These are phyloP conservation scores for Troides oblongomaculatus DNA, from an alignment of 2,888 invertebrate genomes.

Conservation along the genomic window DNA sequence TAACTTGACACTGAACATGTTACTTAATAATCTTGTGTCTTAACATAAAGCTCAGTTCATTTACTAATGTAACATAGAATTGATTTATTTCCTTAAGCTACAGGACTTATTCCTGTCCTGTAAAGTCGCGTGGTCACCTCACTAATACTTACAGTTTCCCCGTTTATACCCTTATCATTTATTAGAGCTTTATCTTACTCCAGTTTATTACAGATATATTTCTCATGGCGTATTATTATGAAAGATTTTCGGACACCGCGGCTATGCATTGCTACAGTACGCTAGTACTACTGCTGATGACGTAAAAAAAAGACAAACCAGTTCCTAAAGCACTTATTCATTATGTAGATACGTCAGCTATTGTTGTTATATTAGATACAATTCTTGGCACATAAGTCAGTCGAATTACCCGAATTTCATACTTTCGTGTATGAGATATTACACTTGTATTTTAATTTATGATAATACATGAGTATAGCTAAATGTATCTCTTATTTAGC, in stretches of 20 bases:
- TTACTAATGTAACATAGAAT: background rate
- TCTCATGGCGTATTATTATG: constrained; percentile 56
- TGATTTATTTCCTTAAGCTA: background rate
- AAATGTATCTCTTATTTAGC: no score
- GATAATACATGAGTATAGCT: background rate
- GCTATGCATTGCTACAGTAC: constrained; percentile 37
- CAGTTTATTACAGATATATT: constrained; percentile 50
- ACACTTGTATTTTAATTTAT: background rate
- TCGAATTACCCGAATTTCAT: background rate
- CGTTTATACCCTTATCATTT: constrained; percentile 58
- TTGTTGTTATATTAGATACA: constrained; percentile 4
- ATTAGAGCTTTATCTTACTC: constrained; percentile 46
- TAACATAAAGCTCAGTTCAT: background rate
- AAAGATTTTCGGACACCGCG: constrained; percentile 41
- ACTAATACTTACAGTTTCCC: constrained; percentile 42
- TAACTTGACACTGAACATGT: no score
- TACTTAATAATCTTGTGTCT: no score
- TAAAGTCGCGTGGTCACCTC: constrained; percentile 41
- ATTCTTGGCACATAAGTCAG: constrained; percentile 15
- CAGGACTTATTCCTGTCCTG: background rate
- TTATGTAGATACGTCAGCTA: constrained; percentile 12
- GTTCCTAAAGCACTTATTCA: constrained; percentile 26
- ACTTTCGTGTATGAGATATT: background rate
- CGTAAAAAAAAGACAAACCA: constrained; percentile 39
- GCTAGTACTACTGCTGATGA: constrained; percentile 42